phyloP scores from a whole-genome alignment of 2,797 vertebrate species.

The Poecilia velifera region DNA sequence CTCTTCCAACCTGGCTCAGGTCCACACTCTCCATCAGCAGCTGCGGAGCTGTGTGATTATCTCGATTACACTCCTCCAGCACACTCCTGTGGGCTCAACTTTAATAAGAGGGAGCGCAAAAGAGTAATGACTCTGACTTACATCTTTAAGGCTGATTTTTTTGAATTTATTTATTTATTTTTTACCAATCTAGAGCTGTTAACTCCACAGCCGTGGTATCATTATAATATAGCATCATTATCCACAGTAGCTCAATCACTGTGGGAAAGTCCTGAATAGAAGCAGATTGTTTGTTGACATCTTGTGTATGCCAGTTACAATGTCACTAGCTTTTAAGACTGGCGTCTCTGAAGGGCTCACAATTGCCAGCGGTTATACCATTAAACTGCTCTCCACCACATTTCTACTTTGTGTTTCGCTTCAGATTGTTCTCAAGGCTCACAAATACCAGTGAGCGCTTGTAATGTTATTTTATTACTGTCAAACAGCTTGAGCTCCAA shows the following conservation, averaged over 20 bases:
- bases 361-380: slow-evolving; percentile 43
- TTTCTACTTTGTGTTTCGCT: slow-evolving; percentile 45
- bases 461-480: slow-evolving; percentile 67
- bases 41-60: slow-evolving; percentile 74
- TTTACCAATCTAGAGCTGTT: background rate
- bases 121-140: slow-evolving; percentile 39
- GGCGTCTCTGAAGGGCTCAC: slow-evolving; percentile 22
- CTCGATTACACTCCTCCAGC: slow-evolving; percentile 66
- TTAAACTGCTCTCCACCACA: slow-evolving; percentile 25
- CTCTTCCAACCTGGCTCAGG: slow-evolving; percentile 52
- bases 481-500: slow-evolving; percentile 56
- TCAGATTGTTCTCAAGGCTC: slow-evolving; percentile 49
- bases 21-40: slow-evolving; percentile 62
- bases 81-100: slow-evolving; percentile 59
- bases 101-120: slow-evolving; percentile 65
- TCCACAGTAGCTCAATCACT: slow-evolving; percentile 11
- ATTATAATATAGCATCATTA: slow-evolving; percentile 5
- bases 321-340: slow-evolving; percentile 33
- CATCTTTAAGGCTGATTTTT: slow-evolving; percentile 17
- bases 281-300: slow-evolving; percentile 59
- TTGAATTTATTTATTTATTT: background rate
- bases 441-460: slow-evolving; percentile 53
- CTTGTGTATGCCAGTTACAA: slow-evolving; percentile 40
- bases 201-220: background rate
- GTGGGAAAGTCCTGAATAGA: slow-evolving; percentile 47